phyloP scores from a whole-genome alignment of 2,113 vertebrate species.

The Aldabrachelys gigantea region DNA sequence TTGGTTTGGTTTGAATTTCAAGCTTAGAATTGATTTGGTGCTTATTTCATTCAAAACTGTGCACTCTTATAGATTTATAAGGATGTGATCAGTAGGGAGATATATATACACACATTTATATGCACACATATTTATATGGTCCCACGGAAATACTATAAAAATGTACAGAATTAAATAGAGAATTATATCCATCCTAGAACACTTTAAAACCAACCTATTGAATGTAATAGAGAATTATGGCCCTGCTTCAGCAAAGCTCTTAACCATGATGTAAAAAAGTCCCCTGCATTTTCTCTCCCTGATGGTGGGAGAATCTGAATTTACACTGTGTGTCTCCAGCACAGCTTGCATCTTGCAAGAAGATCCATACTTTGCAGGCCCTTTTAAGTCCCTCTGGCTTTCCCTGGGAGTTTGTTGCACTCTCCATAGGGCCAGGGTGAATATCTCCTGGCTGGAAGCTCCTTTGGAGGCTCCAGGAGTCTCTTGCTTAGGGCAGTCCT shows the following conservation, averaged over 20 bases:
- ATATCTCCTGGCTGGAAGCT: not conserved
- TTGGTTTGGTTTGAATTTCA: not conserved
- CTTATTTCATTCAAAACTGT: constrained; percentile 35
- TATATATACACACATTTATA: not conserved
- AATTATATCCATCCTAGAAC: constrained; percentile 37
- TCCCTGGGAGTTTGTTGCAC: not conserved
- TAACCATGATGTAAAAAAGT: not conserved
- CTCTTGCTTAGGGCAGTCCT: not conserved
- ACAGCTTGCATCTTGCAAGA: not conserved
- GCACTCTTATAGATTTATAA: constrained; percentile 28
- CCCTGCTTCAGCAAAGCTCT: constrained; percentile 12
- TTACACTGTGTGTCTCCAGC: not conserved
- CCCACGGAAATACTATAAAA: constrained; percentile 39
- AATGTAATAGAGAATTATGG: constrained; percentile 19
- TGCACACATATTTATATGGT: constrained; percentile 26
- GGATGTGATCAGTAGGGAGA: constrained; percentile 35
- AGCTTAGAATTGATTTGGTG: not conserved
- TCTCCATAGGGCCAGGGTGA: not conserved
- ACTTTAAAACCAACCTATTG: not conserved
- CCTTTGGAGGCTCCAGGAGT: not conserved
- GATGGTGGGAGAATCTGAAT: not conserved
- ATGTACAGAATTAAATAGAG: constrained; percentile 25
- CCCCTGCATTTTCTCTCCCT: not conserved
- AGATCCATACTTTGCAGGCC: not conserved
- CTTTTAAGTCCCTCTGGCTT: not conserved